A percentile compares a stretch with the other conserved stretches of the same genome.
phyloP scores from a whole-genome alignment of 2,888 invertebrate species.

The Eristalis pertinax region DNA sequence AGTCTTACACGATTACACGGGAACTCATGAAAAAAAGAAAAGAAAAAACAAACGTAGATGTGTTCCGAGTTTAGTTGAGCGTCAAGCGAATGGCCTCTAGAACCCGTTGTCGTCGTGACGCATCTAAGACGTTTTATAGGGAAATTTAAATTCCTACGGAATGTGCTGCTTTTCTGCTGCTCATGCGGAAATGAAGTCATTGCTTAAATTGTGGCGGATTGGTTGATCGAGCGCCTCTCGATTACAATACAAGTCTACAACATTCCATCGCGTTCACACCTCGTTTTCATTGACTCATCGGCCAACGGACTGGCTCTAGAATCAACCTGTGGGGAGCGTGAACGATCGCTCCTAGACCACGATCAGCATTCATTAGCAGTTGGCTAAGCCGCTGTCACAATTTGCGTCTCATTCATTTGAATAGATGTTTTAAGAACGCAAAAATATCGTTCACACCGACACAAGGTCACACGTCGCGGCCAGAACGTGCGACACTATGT shows the following conservation, averaged over 20 bases:
- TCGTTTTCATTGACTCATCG: background rate
- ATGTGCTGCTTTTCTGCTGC: slow-evolving; percentile 13
- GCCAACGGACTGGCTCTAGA: no score
- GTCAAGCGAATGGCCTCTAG: slow-evolving; percentile 40
- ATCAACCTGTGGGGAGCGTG: background rate
- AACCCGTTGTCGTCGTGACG: background rate
- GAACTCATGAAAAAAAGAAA: background rate
- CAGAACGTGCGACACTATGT: background rate
- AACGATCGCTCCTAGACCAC: background rate
- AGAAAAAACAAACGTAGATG: no score
- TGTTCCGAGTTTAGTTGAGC: background rate
- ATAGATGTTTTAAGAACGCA: background rate
- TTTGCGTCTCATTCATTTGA: background rate
- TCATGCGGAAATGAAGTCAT: slow-evolving; percentile 57
- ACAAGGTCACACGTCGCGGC: background rate
- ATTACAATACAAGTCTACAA: background rate
- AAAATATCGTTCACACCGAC: background rate
- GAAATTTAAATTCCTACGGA: slow-evolving; percentile 30
- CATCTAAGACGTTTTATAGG: background rate
- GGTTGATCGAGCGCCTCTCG: no score
- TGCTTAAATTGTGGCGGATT: background rate
- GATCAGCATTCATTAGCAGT: background rate
- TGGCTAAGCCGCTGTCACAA: background rate
- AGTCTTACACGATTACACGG: slow-evolving; percentile 25
- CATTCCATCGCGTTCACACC: background rate